phyloP scores from a whole-genome alignment of 2,888 invertebrate species.

The Ganaspis brasiliensis region DNA sequence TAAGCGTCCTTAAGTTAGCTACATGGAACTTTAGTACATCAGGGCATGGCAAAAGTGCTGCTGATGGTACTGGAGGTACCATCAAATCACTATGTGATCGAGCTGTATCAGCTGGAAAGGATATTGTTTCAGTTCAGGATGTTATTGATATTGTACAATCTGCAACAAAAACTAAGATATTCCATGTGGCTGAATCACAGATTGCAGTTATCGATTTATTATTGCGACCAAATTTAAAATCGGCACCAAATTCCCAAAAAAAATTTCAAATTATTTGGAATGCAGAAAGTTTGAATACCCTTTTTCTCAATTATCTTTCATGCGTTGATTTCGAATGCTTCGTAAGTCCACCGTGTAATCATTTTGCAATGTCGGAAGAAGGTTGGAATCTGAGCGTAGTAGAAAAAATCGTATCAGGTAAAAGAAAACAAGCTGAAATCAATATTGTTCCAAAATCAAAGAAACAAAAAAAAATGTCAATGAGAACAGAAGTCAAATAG shows the following conservation, averaged over 20 bases:
- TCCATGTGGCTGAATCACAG: conserved; percentile 14
- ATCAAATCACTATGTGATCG: conserved; percentile 23
- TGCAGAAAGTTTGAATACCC: no score
- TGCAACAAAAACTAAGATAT: neutral
- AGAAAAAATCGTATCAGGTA: no score
- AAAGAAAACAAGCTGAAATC: no score
- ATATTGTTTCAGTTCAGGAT: neutral
- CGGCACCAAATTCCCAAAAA: neutral
- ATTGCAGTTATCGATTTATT: neutral
- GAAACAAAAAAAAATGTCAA: no score
- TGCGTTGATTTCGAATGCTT: no score
- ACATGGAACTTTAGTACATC: conserved; percentile 14
- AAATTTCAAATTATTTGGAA: no score
- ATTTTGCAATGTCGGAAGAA: no score
- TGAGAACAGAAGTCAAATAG: no score
- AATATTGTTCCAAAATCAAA: no score
- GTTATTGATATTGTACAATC: conserved; percentile 16
- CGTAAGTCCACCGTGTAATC: no score
- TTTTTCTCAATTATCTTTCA: no score
- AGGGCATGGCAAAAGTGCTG: conserved; percentile 29
- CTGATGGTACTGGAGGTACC: conserved; percentile 12
- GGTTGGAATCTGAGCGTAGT: no score
- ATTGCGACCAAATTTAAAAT: conserved; percentile 22
- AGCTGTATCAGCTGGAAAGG: conserved; percentile 23
- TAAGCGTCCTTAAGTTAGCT: neutral